A percentile compares a stretch with the other conserved stretches of the same genome.
Conservation (phyloP, 2,113 vertebrate genomes). For the Clarias magur region DNA sequence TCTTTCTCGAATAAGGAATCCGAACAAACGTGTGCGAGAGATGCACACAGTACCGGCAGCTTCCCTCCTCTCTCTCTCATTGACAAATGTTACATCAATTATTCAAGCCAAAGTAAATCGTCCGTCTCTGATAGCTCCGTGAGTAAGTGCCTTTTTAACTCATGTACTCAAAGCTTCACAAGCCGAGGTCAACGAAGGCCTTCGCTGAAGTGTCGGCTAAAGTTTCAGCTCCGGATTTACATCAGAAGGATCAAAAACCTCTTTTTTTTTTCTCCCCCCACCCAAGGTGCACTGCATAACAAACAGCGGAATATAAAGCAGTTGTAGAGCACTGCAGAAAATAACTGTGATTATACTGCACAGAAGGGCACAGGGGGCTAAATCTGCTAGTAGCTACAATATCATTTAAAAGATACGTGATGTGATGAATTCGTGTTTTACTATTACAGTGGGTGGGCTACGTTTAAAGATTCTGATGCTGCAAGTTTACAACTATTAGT, state of each 20-base stretch:
- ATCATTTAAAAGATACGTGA: background rate
- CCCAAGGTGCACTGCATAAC: slow-evolving; percentile 3
- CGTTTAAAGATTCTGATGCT: background rate
- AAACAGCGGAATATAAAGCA: background rate
- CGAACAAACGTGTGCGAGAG: slow-evolving; percentile 29
- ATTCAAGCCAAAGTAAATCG: slow-evolving; percentile 57
- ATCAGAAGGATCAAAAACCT: slow-evolving; percentile 16
- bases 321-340: background rate
- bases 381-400: background rate
- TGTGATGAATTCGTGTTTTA: no score
- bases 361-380: background rate
- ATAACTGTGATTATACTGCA: background rate
- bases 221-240: slow-evolving; percentile 39
- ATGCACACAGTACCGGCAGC: slow-evolving; percentile 44
- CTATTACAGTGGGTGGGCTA: background rate
- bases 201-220: slow-evolving; percentile 18
- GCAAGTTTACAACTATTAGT: background rate
- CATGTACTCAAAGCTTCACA: slow-evolving; percentile 43
- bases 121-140: slow-evolving; percentile 32
- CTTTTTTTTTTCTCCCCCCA: background rate
- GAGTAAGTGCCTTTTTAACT: slow-evolving; percentile 46
- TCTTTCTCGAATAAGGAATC: slow-evolving; percentile 19
- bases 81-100: slow-evolving; percentile 57
- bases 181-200: slow-evolving; percentile 31
- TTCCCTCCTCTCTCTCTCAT: slow-evolving; percentile 53